Conservation (phyloP, 2,888 invertebrate species). For the Caenorhabditis sp. region DNA sequence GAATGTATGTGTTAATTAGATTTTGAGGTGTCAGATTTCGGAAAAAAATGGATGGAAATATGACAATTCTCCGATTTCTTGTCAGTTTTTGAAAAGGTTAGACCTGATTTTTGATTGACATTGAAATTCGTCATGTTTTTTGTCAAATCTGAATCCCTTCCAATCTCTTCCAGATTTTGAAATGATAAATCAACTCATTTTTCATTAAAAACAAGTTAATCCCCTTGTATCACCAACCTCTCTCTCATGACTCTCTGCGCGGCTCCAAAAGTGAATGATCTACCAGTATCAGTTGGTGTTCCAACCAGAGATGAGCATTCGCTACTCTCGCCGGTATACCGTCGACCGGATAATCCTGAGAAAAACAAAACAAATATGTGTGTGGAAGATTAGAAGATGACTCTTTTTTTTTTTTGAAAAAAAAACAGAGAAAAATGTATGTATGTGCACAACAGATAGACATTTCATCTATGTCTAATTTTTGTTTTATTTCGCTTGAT, state of each 20-base stretch:
- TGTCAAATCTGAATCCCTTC: too few species aligned
- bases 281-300: slow-evolving; percentile 69
- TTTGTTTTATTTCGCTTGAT: background rate
- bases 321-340: slow-evolving; percentile 69
- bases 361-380: background rate
- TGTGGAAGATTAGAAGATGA: background rate
- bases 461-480: too few species aligned
- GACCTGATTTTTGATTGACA: too few species aligned
- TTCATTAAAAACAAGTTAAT: too few species aligned
- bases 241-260: slow-evolving; percentile 62
- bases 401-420: background rate
- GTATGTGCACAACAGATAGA: background rate
- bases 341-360: slow-evolving; percentile 57
- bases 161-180: too few species aligned
- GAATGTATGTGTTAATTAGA: background rate
- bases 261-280: slow-evolving; percentile 50
- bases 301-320: slow-evolving; percentile 68
- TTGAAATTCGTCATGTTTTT: too few species aligned
- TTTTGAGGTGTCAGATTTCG: background rate
- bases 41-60: background rate
- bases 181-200: too few species aligned
- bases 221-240: slow-evolving; percentile 18
- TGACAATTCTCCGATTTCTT: background rate
- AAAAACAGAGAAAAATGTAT: background rate
- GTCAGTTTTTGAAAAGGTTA: too few species aligned